Base-by-base conservation (phyloP, 2,797 vertebrate species). In the Lophius americanus region DNA sequence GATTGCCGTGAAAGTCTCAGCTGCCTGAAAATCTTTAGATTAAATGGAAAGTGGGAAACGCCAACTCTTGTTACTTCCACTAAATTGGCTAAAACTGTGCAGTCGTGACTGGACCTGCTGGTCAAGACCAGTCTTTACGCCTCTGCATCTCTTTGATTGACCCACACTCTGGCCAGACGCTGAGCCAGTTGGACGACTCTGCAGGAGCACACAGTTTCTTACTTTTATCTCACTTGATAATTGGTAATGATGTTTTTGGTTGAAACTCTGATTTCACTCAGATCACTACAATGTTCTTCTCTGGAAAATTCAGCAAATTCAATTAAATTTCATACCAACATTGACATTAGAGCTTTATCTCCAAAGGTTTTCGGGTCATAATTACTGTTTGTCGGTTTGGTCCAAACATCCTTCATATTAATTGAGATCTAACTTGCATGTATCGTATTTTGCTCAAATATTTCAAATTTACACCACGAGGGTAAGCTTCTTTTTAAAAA, bases 31-130 rank as follows among this genome's bases (percentile, higher is more conserved):
- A 73, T 72, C 65, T 73, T 86, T 68, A 76, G 67, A 82, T 87
- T 76, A 83, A 87, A 86, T 80, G 74, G 74, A 65, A 79, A 83
- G 73, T 78, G 78, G 76, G 82, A 85, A 91, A 92, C 77, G 82
- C 57, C 84, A 79, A 80, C 86, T 78, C 90, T 84, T 89, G 83
- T 89, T 86, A 81, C 83, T 88, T 88, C 82, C 79, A 70, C 80
- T 78, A 87, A 87, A 90, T 88, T 89, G 88, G 73, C 75, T 37
- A 60, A 76, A 80, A 75, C 58, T 50, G 64, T 60, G 79, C 64
- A 33, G 71, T 70, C 38, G 51, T 72, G 70, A 52, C 52, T 65
- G 70, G 61, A 54, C 78, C 60, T 33, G 42, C 61, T 41, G 64
- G 59, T 87, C 68, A 42, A 55, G 23, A 32, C 68, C 52, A 32